Base-by-base conservation (phyloP, 2,113 vertebrate species). In the Phaethon lepturus region DNA sequence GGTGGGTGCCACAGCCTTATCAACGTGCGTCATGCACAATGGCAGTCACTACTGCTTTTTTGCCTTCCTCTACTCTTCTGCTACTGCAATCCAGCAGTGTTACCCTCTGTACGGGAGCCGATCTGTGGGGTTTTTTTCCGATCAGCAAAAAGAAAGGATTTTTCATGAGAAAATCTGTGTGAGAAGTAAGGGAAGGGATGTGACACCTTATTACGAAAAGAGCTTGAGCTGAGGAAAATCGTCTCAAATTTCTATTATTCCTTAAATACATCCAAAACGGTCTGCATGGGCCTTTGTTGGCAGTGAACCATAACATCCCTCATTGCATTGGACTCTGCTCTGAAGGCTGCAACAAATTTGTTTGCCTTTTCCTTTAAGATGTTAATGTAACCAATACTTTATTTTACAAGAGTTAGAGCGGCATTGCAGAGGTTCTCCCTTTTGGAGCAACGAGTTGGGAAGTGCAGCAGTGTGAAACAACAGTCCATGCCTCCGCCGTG, bases 331-430 rank as follows among this genome's bases (percentile, higher is more conserved):
- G 60, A 78, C 69, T 59, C 59, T 5, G 17, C 67, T 63, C 80
- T 3, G 6, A 94, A 95, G 72, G 38, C 79, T 97, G 87, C 83
- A 94, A 93, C 8, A 44, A 66, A 91, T 94, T 93, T 92, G 26
- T 76, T 85, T 79, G 81, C 50, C 74, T 95, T 97, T 91, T 86
- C 49, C 53, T 96, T 97, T 87, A 50, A 94, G 69, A 91, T 25
- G 68, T 55, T 82, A 82, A 69, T 0, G 5, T n/a, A 93, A 79
- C 17, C 33, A 73, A 91, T 73, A 63, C n/a, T 95, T 89, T 44
- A 35, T 91, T 93, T 91, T 82, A 73, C 40, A 47, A 42, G 69
- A 53, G 26, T 23, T 58, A 42, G 49, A 26, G 15, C 66, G 62
- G 31, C 50, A 40, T 11, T 42, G 33, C 33, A 33, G 77, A 75